These are phyloP conservation scores for Pantherophis guttatus DNA, from an alignment of 2,113 vertebrate genomes.

Conservation along the genomic window DNA sequence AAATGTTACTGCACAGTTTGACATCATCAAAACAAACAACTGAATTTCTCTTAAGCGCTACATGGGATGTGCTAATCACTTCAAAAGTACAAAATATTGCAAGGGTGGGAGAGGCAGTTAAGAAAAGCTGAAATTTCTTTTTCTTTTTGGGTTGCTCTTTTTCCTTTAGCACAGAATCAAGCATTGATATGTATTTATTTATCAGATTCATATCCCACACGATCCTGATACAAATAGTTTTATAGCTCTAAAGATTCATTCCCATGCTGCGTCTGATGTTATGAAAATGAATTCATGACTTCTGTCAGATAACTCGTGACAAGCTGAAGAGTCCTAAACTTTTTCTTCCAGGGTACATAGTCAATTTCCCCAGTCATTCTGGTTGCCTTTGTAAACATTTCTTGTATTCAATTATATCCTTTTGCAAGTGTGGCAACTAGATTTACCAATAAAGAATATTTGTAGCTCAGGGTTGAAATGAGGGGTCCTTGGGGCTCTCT, in stretches of 20 bases:
- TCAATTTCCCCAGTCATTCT: neutral
- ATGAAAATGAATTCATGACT: neutral
- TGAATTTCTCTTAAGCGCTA: neutral
- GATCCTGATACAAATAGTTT: neutral
- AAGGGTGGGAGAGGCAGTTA: neutral
- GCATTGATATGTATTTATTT: neutral
- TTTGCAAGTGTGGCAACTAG: neutral
- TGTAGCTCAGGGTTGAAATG: no score
- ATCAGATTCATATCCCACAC: neutral
- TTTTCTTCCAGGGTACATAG: neutral
- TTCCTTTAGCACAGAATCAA: neutral
- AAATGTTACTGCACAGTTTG: neutral
- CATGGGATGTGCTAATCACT: neutral
- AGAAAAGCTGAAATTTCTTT: neutral
- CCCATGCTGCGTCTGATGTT: neutral
- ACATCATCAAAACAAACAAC: constrained; percentile 1
- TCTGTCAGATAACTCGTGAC: neutral
- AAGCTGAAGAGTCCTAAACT: neutral
- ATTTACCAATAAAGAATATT: neutral
- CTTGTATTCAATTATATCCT: neutral
- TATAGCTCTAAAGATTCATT: neutral
- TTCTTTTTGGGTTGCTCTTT: no score
- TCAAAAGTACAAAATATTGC: neutral
- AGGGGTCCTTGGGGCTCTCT: no score
- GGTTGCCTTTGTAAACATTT: neutral